Evolutionary conservation across 37 sponge, comb jelly and placozoan species (phyloP).

Genomic region (Spongia lamella): DNA sequence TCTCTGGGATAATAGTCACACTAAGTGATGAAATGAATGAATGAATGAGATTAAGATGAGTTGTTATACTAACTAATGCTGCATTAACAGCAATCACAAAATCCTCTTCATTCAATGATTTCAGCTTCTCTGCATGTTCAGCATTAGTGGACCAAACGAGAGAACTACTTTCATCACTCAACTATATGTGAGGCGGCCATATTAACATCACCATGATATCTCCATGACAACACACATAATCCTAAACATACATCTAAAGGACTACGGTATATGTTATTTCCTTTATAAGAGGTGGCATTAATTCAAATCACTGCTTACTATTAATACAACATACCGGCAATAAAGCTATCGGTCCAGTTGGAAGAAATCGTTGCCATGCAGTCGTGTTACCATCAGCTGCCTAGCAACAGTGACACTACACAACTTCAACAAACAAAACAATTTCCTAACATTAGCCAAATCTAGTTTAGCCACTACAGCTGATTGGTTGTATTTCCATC

Average conservation of each 20-base stretch:
- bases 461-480: conserved; percentile 74
- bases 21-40: not conserved
- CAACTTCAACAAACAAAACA: not conserved
- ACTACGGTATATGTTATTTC: too few relatives aligned
- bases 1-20: not conserved
- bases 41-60: not conserved
- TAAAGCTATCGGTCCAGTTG: conserved; percentile 82
- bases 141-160: conserved; percentile 79
- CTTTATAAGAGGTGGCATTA: too few relatives aligned
- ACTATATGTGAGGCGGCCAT: conserved; percentile 19
- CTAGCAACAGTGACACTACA: conserved; percentile 7
- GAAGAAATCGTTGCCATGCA: conserved; percentile 82
- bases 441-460: conserved; percentile 2
- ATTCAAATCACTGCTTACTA: too few relatives aligned
- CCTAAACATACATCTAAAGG: too few relatives aligned
- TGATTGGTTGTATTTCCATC: conserved; percentile 69
- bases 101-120: conserved; percentile 37
- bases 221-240: too few relatives aligned
- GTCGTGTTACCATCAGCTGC: conserved; percentile 32
- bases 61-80: conserved; percentile 52
- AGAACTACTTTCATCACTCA: conserved; percentile 44
- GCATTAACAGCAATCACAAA: conserved; percentile 69
- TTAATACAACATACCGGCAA: conserved; percentile 66
- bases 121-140: conserved; percentile 57
- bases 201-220: too few relatives aligned